Percentiles rank a stretch among this genome's conserved stretches.
Conservation (phyloP, 2,888 invertebrate genomes). For the Cynaeus angustus region DNA sequence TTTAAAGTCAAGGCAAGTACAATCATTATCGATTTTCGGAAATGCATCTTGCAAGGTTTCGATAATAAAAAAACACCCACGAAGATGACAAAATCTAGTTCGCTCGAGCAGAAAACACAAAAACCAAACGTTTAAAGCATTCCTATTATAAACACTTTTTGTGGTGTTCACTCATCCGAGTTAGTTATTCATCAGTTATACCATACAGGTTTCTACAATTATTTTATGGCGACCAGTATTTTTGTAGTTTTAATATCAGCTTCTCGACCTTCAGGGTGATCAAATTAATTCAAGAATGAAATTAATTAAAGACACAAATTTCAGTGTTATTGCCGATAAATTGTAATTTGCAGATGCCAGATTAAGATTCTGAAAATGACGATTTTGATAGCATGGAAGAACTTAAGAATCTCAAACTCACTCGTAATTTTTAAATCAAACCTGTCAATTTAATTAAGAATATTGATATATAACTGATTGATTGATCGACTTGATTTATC, state of each 20-base stretch:
- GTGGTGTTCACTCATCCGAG: no score
- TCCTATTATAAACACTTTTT: no score
- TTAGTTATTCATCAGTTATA: no score
- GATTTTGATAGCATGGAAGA: no score
- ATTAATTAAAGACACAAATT: constrained; percentile 21
- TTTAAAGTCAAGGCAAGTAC: constrained; percentile 31
- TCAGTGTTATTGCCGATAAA: constrained; percentile 15
- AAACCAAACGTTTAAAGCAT: no score
- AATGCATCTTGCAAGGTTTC: constrained; percentile 20
- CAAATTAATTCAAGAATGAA: constrained; percentile 12
- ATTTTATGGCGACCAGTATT: neutral
- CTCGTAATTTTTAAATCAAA: neutral
- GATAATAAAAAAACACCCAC: neutral
- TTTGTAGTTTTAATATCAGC: constrained; percentile 1
- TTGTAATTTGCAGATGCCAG: constrained; percentile 10
- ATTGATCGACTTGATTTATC: constrained; percentile 35
- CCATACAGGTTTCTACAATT: no score
- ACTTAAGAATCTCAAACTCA: neutral
- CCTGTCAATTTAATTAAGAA: constrained; percentile 30
- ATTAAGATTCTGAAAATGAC: neutral
- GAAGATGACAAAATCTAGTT: neutral
- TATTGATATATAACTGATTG: constrained; percentile 35
- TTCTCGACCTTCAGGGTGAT: constrained; percentile 8
- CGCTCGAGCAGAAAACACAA: neutral
- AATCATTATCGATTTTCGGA: constrained; percentile 9